Evolutionary conservation across 2,888 invertebrate genomes (phyloP).

Genomic region (Ypsolopha scabrella): DNA sequence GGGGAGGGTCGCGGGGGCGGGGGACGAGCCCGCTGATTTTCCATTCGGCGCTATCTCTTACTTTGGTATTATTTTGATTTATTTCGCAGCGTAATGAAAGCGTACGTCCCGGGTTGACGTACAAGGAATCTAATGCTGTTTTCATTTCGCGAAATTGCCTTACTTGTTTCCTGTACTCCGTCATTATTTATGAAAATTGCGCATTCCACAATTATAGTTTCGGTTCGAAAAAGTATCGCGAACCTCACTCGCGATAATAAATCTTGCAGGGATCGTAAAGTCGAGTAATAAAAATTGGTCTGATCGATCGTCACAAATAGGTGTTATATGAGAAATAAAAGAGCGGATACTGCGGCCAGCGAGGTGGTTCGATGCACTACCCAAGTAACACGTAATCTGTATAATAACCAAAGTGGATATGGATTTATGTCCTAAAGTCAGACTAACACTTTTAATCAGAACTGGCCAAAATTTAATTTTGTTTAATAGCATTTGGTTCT

Average conservation of each 20-base stretch:
- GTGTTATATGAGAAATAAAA: slow-evolving; percentile 41
- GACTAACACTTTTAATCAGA: too few relatives aligned
- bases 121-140: slow-evolving; percentile 40
- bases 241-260: neutral
- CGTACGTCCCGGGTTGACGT: slow-evolving; percentile 59
- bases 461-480: too few relatives aligned
- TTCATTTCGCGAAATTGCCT: slow-evolving; percentile 40
- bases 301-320: slow-evolving; percentile 50
- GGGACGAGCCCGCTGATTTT: slow-evolving; percentile 55
- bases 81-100: slow-evolving; percentile 62
- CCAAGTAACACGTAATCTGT: too few relatives aligned
- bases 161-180: slow-evolving; percentile 11
- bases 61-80: slow-evolving; percentile 67
- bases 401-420: too few relatives aligned
- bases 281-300: slow-evolving; percentile 36
- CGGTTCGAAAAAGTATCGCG: neutral
- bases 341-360: slow-evolving; percentile 45
- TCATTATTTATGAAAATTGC: slow-evolving; percentile 6
- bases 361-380: slow-evolving; percentile 15
- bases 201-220: slow-evolving; percentile 3
- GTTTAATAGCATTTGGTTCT: too few relatives aligned
- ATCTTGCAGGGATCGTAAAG: slow-evolving; percentile 21
- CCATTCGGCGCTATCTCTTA: slow-evolving; percentile 61
- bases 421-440: too few relatives aligned
- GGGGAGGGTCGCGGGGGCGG: slow-evolving; percentile 29